Evolutionary conservation across 2,888 invertebrate genomes (phyloP), one percentile per base, ranked within the genome.

Genomic region (Petrophora chlorosata): DNA sequence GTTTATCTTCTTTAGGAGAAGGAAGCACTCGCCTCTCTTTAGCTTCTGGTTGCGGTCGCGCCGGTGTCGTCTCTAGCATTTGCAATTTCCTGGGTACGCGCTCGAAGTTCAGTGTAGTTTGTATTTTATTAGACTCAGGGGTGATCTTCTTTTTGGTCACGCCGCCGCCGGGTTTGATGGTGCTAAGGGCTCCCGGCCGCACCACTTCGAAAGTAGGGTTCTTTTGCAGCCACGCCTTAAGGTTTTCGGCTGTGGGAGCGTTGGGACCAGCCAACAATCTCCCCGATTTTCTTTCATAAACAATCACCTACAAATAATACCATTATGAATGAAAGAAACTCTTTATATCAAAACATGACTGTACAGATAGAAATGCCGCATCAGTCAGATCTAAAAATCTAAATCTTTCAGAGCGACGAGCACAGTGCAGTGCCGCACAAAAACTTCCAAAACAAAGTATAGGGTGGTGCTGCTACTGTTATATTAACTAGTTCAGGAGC

Each of bases 201-300:
- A 97, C 93, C 0, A 97, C 95, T 90, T 97, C 96, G 79, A 94
- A 98, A 0, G 95, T 95, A 2, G 97, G 97, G 90, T 98, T 95
- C 61, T 94, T 94, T 73, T 95, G 94, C 5, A 98, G 87, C 97
- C 97, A 98, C 14, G 93, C 91, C 67, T 95, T 94, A 22, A 98
- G 89, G 72, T 95, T 95, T 13, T 93, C 92, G 22, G 95, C 94
- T 5, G 94, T 95, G 0, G 98, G 98, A 25, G 97, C 97, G 73
- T 93, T 94, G n/a, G 92, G 92, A 5, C 97, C 97, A 48, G 93
- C 92, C 58, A 95, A 81, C 69, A 93, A 82, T 63, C 93, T 94
- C 2, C 97, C 97, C 19, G 94, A 93, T 73, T 94, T 93, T 33
- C 95, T 92, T 75, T 98, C 97, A 75, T 94, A 94, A n/a, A 98